A percentile compares a stretch with the other conserved stretches of the same genome.
Evolutionary conservation across 2,113 vertebrate species (phyloP).

Genomic region (Noctilio leporinus): DNA sequence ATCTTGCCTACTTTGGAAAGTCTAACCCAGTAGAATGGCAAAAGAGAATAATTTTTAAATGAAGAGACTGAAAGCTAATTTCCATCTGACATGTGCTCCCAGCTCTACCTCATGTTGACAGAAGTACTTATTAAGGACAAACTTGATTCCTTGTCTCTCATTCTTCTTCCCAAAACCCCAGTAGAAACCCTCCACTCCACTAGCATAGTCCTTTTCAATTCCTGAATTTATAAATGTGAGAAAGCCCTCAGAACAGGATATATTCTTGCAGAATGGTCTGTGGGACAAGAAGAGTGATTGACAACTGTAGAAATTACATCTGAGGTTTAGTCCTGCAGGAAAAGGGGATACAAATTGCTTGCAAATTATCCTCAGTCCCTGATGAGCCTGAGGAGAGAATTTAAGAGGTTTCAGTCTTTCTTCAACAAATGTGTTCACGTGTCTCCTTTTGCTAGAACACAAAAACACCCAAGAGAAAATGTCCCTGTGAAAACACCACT

Average conservation of each 20-base stretch:
- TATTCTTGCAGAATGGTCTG: conserved; percentile 50
- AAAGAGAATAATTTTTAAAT: conserved; percentile 63
- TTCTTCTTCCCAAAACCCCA: neutral
- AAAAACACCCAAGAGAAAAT: conserved; percentile 23
- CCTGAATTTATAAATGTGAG: conserved; percentile 55
- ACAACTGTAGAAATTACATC: conserved; percentile 68
- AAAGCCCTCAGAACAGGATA: conserved; percentile 31
- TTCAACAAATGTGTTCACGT: neutral
- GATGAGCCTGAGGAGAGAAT: conserved; percentile 57
- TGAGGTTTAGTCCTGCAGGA: conserved; percentile 62
- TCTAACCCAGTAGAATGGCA: conserved; percentile 52
- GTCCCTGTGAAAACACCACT: neutral
- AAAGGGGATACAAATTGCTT: conserved; percentile 65
- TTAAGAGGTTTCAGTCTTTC: conserved; percentile 48
- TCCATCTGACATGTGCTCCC: conserved; percentile 44
- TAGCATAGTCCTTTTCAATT: conserved; percentile 16
- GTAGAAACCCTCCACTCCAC: neutral
- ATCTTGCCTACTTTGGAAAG: conserved; percentile 51
- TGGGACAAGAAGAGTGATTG: conserved; percentile 66
- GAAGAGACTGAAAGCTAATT: conserved; percentile 58
- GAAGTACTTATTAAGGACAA: conserved; percentile 40
- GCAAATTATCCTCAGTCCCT: conserved; percentile 64
- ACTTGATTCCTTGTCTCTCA: neutral
- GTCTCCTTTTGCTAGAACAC: neutral
- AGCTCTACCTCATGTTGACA: conserved; percentile 23